Conservation (phyloP, 2,888 invertebrate species). For the Lathronympha strigana region DNA sequence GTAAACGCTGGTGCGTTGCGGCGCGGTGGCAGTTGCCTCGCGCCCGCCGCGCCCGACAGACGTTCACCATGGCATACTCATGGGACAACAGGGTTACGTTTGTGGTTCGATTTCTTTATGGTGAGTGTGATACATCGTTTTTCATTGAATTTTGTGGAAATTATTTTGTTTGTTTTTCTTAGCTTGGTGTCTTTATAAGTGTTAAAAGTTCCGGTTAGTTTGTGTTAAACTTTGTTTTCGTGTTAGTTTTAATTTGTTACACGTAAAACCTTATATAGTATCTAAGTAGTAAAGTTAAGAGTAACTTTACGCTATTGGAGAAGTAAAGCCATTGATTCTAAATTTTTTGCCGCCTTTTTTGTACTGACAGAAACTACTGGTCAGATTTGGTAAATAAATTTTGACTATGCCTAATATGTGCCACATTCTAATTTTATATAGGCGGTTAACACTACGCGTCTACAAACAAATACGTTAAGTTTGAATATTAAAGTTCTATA, state of each 20-base stretch:
- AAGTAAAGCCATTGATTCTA: no score
- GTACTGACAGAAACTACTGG: no score
- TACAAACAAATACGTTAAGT: no score
- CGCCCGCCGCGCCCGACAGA: constrained; percentile 58
- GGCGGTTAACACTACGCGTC: no score
- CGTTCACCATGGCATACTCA: constrained; percentile 87
- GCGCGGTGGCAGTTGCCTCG: constrained; percentile 63
- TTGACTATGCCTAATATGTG: no score
- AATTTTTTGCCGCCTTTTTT: no score
- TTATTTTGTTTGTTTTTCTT: background rate
- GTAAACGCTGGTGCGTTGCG: constrained; percentile 54
- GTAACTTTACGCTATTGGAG: no score
- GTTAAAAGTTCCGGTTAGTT: background rate
- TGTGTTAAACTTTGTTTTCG: background rate
- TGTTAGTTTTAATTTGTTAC: background rate
- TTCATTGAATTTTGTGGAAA: background rate
- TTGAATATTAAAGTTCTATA: no score
- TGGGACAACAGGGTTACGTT: constrained; percentile 94
- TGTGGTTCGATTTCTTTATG: constrained; percentile 92
- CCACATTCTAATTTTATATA: no score
- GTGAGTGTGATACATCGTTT: constrained; percentile 80
- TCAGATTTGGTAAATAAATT: no score
- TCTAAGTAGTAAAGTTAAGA: no score
- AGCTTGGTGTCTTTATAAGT: constrained; percentile 10
- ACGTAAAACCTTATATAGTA: no score